These are phyloP conservation scores for Cetonia aurata DNA, from an alignment of 2,888 invertebrate species.

Conservation along the genomic window DNA sequence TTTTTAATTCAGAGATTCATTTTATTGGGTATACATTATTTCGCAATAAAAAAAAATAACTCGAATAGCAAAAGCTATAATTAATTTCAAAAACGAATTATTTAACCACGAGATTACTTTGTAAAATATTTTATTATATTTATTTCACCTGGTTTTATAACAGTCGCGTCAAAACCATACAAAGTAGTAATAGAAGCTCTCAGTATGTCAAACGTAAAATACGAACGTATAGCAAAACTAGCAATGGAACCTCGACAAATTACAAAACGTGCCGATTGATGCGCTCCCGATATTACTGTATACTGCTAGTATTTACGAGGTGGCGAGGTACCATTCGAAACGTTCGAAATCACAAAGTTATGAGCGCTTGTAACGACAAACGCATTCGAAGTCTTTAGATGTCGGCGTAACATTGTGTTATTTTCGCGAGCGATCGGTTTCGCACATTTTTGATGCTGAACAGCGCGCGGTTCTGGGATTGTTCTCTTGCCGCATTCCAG, in stretches of 20 bases:
- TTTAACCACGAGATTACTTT: too few species aligned
- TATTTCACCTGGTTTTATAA: too few species aligned
- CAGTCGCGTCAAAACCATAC: too few species aligned
- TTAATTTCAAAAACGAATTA: too few species aligned
- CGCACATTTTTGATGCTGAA: constrained; percentile 22
- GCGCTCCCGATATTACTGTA: background rate
- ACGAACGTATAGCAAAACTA: too few species aligned
- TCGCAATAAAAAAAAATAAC: too few species aligned
- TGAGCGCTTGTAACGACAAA: background rate
- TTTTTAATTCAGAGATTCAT: too few species aligned
- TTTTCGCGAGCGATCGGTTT: constrained; percentile 4
- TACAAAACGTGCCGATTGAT: constrained; percentile 15
- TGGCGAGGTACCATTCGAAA: constrained; percentile 5
- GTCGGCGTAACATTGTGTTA: constrained; percentile 6
- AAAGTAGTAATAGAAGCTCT: too few species aligned
- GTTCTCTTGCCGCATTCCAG: constrained; percentile 21
- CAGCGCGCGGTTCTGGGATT: constrained; percentile 1
- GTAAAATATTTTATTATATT: too few species aligned
- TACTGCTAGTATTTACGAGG: constrained; percentile 5
- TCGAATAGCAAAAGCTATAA: too few species aligned
- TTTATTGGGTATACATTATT: too few species aligned
- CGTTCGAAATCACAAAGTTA: constrained; percentile 15
- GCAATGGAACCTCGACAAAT: background rate
- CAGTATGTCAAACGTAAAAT: too few species aligned
- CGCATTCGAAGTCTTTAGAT: background rate